phyloP scores from a whole-genome alignment of 2,888 invertebrate species.

The Drymonia ruficornis region DNA sequence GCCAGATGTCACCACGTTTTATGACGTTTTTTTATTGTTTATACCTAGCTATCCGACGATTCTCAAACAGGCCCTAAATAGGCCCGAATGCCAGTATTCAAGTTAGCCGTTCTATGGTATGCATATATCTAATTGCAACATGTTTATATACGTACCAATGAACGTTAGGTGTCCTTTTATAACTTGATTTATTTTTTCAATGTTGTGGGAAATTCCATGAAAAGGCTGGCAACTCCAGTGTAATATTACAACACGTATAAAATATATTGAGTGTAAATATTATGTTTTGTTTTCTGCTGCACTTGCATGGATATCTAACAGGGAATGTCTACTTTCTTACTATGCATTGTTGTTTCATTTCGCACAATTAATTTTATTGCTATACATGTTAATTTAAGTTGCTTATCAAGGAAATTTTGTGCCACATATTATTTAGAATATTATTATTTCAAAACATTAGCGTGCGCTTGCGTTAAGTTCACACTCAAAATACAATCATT shows the following conservation, averaged over 20 bases:
- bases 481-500: neutral
- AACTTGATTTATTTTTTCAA: too few species aligned
- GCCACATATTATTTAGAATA: too few species aligned
- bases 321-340: constrained; percentile 66
- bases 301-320: constrained; percentile 74
- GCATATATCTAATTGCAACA: too few species aligned
- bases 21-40: too few species aligned
- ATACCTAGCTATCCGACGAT: too few species aligned
- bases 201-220: neutral
- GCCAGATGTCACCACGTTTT: too few species aligned
- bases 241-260: neutral
- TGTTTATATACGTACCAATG: too few species aligned
- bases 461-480: neutral
- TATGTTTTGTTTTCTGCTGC: constrained; percentile 68
- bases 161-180: too few species aligned
- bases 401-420: neutral
- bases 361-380: neutral
- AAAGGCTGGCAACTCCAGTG: neutral
- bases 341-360: constrained; percentile 20
- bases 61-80: too few species aligned
- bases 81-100: too few species aligned
- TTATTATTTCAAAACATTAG: too few species aligned
- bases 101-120: too few species aligned
- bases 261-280: constrained; percentile 29
- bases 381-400: neutral